Percentiles rank a stretch among this genome's conserved stretches.
phyloP scores from a whole-genome alignment of 2,113 vertebrate species.

The Lathamus discolor region DNA sequence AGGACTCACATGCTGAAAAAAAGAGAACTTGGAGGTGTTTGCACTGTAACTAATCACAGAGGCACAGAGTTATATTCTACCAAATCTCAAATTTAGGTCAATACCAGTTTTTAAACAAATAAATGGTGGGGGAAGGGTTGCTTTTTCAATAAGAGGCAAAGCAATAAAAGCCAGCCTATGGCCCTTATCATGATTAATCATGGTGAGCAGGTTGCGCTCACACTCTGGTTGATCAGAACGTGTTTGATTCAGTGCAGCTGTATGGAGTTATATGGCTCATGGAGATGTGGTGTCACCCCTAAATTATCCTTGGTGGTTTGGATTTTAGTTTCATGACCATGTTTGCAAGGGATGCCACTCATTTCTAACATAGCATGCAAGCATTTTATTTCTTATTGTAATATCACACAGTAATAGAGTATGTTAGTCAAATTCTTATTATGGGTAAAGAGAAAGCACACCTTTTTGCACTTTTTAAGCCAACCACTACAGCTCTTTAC shows the following conservation, averaged over 20 bases:
- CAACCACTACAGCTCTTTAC: background rate
- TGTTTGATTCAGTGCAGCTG: background rate
- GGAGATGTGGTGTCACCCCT: background rate
- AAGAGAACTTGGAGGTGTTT: background rate
- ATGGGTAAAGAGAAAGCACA: background rate
- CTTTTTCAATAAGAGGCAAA: slow-evolving; percentile 20
- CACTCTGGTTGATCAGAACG: background rate
- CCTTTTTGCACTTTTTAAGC: background rate
- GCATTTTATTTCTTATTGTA: background rate
- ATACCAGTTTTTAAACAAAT: background rate
- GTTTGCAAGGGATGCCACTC: background rate
- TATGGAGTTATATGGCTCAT: background rate
- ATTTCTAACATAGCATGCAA: background rate
- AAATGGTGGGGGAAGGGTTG: background rate
- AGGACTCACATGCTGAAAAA: background rate
- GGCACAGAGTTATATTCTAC: background rate
- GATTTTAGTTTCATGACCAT: background rate
- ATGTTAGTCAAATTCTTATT: background rate
- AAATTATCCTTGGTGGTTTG: background rate
- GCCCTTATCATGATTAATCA: background rate
- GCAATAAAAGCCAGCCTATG: background rate
- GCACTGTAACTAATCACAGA: background rate
- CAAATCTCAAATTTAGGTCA: slow-evolving; percentile 19
- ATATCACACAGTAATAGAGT: background rate
- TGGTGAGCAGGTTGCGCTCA: background rate